Evolutionary conservation across 2,888 invertebrate species (phyloP), one percentile per base, ranked within the genome.

Genomic region (Aphodius sticticus): DNA sequence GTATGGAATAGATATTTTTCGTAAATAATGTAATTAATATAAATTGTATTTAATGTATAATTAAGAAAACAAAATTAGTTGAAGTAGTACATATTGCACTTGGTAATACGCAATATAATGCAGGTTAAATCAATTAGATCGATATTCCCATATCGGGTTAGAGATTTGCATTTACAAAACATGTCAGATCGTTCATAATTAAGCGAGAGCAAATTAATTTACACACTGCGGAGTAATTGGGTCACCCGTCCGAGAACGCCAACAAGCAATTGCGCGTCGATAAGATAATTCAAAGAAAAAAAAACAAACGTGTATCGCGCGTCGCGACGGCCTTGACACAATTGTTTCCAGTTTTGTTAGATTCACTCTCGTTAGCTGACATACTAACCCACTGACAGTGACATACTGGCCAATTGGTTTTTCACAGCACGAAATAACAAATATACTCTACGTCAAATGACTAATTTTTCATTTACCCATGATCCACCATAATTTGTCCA

Each of bases 331-430:
- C 82, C 82, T 83, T 84, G 84, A 79, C 84, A 84, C 81, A 82
- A 84, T 83, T 84, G 83, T 80, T 82, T 80, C 82, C 80, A 82
- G 82, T 83, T 84, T 83, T 83, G 84, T 85, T 85, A 84, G 86
- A 86, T 87, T 87, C 87, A 86, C 87, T 87, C 85, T 87, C 86
- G 83, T 83, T 84, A 53, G 12, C 53, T 53, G 84, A 84, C 84
- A 85, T 79, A 84, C 84, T 85, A 81, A 85, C 84, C 84, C 82
- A 84, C 80, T 85, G 84, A 82, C 84, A 83, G 78, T 82, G 82
- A 81, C 81, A 82, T 77, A 80, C 78, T 78, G 74, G n/a, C 37
- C 74, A 74, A 74, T 35, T 37, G 74, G 26, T 74, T 74, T 74
- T 74, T 74, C 74, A 74, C 35, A 36, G 26, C n/a, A 35, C 74